Percentiles rank a stretch among this genome's conserved stretches.
Evolutionary conservation across 2,797 vertebrate species (phyloP).

Genomic region (Clangula hyemalis): DNA sequence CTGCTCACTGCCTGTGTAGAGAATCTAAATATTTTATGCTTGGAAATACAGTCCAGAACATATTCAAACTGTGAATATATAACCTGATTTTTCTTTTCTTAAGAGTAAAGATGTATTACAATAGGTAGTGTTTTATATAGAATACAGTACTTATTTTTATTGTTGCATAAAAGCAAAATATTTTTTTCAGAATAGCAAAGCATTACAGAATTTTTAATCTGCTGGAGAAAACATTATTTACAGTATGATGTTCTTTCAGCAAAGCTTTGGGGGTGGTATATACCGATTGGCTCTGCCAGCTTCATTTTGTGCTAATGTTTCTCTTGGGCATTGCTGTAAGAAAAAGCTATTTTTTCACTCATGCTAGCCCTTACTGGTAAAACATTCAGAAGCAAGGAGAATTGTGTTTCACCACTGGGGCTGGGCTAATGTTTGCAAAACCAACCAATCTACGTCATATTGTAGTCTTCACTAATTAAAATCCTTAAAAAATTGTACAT

Average conservation of each 20-base stretch:
- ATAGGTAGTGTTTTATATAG: conserved; percentile 72
- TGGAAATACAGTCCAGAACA: conserved; percentile 67
- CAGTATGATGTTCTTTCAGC: conserved; percentile 41
- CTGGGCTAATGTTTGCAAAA: conserved; percentile 46
- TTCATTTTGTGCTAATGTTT: conserved; percentile 35
- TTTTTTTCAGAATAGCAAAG: conserved; percentile 65
- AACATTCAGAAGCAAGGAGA: not conserved
- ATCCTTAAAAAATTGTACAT: conserved; percentile 22
- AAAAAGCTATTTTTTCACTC: not conserved
- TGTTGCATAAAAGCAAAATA: conserved; percentile 65
- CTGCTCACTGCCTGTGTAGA: conserved; percentile 71
- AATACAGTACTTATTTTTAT: conserved; percentile 66
- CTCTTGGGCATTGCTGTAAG: conserved; percentile 10
- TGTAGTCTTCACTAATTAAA: conserved; percentile 47
- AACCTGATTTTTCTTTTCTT: conserved; percentile 67
- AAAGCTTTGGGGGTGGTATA: conserved; percentile 37
- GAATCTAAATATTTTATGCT: conserved; percentile 57
- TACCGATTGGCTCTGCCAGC: not conserved
- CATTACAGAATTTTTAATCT: conserved; percentile 59
- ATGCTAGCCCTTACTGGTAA: not conserved
- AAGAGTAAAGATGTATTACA: conserved; percentile 57
- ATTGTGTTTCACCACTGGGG: not conserved
- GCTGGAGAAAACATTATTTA: conserved; percentile 51
- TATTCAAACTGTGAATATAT: conserved; percentile 68
- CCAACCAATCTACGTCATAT: not conserved